A percentile compares a stretch with the other conserved stretches of the same genome.
phyloP scores from a whole-genome alignment of 2,113 vertebrate genomes.

The Peromyscus leucopus region DNA sequence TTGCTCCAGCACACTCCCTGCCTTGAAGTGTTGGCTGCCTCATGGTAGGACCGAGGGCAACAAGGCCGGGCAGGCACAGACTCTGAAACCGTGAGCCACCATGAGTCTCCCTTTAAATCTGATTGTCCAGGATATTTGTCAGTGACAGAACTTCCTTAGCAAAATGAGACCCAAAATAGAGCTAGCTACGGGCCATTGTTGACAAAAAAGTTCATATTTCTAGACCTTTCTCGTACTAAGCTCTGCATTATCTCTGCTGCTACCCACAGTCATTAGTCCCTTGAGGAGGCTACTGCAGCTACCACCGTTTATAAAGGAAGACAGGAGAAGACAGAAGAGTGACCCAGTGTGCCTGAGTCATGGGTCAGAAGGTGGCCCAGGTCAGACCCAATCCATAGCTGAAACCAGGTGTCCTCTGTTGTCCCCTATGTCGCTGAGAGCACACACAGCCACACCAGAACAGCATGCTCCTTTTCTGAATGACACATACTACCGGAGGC shows the following conservation, averaged over 20 bases:
- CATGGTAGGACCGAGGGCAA: neutral
- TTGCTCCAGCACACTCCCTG: neutral
- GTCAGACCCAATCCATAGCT: neutral
- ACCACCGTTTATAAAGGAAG: neutral
- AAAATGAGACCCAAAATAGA: neutral
- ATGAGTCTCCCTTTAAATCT: neutral
- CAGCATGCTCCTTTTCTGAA: neutral
- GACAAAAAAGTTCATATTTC: neutral
- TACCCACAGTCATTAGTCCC: neutral
- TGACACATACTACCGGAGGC: neutral
- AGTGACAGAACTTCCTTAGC: neutral
- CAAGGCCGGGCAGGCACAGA: neutral
- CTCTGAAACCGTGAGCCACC: neutral
- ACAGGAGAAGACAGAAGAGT: neutral
- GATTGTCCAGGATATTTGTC: neutral
- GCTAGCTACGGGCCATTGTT: neutral
- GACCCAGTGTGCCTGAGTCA: neutral
- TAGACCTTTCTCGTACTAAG: neutral
- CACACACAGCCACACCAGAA: neutral
- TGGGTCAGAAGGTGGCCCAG: neutral
- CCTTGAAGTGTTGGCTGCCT: neutral
- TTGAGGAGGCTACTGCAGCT: neutral
- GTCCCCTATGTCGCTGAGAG: neutral
- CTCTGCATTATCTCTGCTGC: neutral
- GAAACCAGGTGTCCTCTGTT: neutral